Evolutionary conservation across 2,797 vertebrate species (phyloP).

Genomic region (Macropus fuliginosus): DNA sequence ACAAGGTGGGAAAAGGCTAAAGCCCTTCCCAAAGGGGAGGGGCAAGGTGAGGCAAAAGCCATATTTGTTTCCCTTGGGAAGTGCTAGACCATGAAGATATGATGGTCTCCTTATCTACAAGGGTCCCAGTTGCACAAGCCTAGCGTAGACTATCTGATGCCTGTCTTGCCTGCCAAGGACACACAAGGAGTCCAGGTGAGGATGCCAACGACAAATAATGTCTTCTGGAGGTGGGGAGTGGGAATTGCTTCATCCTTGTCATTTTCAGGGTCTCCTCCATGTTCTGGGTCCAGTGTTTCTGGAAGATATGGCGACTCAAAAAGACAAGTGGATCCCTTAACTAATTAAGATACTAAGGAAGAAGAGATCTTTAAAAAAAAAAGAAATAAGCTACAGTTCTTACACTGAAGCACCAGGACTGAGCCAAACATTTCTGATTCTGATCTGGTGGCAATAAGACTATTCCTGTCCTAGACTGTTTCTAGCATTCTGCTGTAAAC

Average conservation of each 20-base stretch:
- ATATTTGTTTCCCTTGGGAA: neutral
- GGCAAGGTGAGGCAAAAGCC: neutral
- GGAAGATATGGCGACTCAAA: neutral
- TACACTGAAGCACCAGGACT: neutral
- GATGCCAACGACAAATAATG: neutral
- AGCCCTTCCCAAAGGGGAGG: neutral
- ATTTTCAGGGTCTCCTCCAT: neutral
- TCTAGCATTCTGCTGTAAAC: neutral
- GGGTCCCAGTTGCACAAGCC: neutral
- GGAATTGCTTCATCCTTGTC: neutral
- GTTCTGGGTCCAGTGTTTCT: neutral
- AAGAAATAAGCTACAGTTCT: constrained; percentile 20
- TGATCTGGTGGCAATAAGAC: constrained; percentile 13
- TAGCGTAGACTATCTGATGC: neutral
- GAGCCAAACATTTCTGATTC: constrained; percentile 32
- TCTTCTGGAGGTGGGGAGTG: neutral
- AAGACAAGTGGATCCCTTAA: neutral
- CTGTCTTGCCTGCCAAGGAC: neutral
- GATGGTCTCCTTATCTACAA: neutral
- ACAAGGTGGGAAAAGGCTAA: neutral
- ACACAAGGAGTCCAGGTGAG: neutral
- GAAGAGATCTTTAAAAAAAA: neutral
- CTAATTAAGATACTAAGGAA: neutral
- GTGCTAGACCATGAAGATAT: neutral
- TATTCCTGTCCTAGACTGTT: constrained; percentile 44